Conservation (phyloP, 2,888 invertebrate species). For the Apodemia mormo region DNA sequence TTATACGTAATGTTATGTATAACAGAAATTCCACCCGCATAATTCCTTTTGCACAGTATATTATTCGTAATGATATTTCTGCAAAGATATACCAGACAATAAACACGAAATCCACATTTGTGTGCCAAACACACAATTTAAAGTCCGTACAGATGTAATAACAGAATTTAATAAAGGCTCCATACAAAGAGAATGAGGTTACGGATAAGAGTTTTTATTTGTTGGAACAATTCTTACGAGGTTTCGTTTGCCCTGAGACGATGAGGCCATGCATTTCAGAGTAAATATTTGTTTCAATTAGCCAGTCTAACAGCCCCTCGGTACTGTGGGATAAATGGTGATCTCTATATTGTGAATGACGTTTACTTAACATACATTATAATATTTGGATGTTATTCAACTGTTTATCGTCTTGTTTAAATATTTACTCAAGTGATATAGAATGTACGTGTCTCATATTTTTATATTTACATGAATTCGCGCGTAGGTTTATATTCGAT, state of each 20-base stretch:
- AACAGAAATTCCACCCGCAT: neutral
- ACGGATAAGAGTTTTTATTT: neutral
- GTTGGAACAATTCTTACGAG: no score
- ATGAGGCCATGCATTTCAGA: constrained; percentile 43
- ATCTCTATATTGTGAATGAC: constrained; percentile 61
- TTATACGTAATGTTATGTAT: neutral
- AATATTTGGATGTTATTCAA: constrained; percentile 35
- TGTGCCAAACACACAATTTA: constrained; percentile 5
- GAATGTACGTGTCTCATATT: no score
- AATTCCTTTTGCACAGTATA: neutral
- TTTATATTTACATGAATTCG: no score
- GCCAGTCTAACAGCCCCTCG: constrained; percentile 52
- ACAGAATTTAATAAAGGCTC: constrained; percentile 14
- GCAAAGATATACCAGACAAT: neutral
- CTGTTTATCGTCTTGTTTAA: neutral
- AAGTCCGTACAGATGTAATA: constrained; percentile 12
- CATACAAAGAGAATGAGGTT: constrained; percentile 5
- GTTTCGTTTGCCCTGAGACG: neutral
- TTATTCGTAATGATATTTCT: neutral
- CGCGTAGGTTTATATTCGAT: no score
- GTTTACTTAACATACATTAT: constrained; percentile 33
- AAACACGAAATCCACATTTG: constrained; percentile 1
- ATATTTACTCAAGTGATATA: neutral
- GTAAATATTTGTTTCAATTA: constrained; percentile 80
- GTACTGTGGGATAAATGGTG: constrained; percentile 64